These are phyloP conservation scores for Montipora efflorescens DNA, from an alignment of 64 coral and sea anemone species.

Conservation along the genomic window DNA sequence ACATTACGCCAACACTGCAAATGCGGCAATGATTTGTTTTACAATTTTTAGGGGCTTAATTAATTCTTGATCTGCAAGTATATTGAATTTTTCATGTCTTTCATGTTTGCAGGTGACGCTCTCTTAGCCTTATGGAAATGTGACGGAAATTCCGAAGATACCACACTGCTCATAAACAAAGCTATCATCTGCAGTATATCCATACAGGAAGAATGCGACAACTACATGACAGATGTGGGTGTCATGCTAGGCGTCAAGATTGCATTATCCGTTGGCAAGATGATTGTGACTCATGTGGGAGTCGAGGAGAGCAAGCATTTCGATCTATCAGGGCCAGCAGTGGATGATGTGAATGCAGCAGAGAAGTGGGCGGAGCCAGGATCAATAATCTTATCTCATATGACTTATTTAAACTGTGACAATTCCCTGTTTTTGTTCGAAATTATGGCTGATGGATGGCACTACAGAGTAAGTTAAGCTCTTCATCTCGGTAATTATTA, in stretches of 20 bases:
- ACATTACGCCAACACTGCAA: too few species aligned
- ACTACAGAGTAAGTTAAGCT: constrained; percentile 80
- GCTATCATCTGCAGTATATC: constrained; percentile 95
- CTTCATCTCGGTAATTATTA: neutral
- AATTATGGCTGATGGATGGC: constrained; percentile 80
- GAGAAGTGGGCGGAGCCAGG: constrained; percentile 97
- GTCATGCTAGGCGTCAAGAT: constrained; percentile 95
- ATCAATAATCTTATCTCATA: constrained; percentile 84
- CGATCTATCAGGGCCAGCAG: constrained; percentile 88
- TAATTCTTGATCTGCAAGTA: too few species aligned
- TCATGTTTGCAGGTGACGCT: constrained; percentile 75
- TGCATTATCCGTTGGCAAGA: constrained; percentile 89
- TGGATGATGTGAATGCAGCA: constrained; percentile 91
- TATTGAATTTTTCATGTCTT: neutral
- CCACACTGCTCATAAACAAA: constrained; percentile 87
- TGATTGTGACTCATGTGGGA: constrained; percentile 94
- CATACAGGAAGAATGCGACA: constrained; percentile 96
- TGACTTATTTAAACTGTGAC: constrained; percentile 88
- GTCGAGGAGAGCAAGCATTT: constrained; percentile 93
- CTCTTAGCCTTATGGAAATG: constrained; percentile 89
- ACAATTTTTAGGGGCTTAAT: too few species aligned
- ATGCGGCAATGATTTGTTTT: too few species aligned
- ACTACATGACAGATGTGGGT: constrained; percentile 98
- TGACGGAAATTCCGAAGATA: constrained; percentile 45
- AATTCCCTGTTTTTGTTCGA: constrained; percentile 88